Conservation (phyloP, 2,888 invertebrate genomes). For the Sphaerophoria rueppellii region DNA sequence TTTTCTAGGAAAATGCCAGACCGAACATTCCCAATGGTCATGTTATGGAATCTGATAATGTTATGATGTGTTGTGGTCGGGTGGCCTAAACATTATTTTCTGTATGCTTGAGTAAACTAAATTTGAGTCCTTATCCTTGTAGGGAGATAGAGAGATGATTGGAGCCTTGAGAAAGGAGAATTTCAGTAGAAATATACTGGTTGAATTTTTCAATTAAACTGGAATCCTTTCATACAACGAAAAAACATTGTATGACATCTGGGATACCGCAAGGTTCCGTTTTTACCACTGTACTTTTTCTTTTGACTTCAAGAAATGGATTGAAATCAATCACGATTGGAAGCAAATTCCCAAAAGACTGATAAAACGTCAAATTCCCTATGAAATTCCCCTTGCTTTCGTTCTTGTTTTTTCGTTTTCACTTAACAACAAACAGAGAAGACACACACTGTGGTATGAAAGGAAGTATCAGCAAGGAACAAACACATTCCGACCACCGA, state of each 20-base stretch:
- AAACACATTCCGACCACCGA: neutral
- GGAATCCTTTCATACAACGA: too few species aligned
- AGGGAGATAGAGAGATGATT: neutral
- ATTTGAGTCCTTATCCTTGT: neutral
- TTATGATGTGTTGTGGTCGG: slow-evolving; percentile 31
- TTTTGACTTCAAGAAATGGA: too few species aligned
- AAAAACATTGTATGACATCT: too few species aligned
- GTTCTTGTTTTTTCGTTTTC: neutral
- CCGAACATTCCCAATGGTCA: slow-evolving; percentile 37
- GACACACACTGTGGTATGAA: neutral
- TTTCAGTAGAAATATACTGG: slow-evolving; percentile 20
- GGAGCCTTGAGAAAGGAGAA: neutral
- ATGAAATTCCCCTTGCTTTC: slow-evolving; percentile 17
- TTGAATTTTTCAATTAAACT: too few species aligned
- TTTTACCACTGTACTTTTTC: too few species aligned
- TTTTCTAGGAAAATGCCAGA: slow-evolving; percentile 5
- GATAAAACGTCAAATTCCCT: too few species aligned
- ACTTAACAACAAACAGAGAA: neutral
- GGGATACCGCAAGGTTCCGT: too few species aligned
- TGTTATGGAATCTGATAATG: slow-evolving; percentile 61
- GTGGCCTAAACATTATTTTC: slow-evolving; percentile 2
- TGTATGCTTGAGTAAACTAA: neutral
- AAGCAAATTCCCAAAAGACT: too few species aligned
- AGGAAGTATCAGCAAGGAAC: neutral
- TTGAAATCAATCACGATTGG: too few species aligned